A percentile compares a stretch with the other conserved stretches of the same genome.
These are phyloP conservation scores for Cynopterus brachyotis DNA, from an alignment of 2,113 vertebrate genomes.

Conservation along the genomic window DNA sequence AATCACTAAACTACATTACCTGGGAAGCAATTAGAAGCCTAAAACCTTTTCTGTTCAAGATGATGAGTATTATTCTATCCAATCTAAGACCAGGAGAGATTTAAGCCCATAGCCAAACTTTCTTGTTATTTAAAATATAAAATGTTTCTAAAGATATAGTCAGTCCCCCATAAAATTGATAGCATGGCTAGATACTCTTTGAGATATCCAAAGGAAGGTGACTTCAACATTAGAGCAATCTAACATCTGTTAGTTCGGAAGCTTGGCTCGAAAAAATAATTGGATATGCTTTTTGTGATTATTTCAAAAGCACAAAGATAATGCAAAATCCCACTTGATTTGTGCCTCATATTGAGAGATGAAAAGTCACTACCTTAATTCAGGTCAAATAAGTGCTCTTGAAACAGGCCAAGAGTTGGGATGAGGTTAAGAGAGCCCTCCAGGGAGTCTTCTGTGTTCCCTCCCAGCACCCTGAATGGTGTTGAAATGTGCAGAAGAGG, in stretches of 20 bases:
- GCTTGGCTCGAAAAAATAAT: not conserved
- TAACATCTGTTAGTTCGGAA: not conserved
- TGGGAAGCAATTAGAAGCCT: not conserved
- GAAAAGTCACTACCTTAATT: constrained; percentile 38
- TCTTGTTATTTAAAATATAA: not conserved
- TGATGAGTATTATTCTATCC: not conserved
- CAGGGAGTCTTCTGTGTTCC: not conserved
- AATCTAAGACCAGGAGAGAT: not conserved
- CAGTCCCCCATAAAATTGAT: not conserved
- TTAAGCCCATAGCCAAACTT: not conserved
- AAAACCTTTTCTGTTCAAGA: not conserved
- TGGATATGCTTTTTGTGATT: not conserved
- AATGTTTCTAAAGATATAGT: not conserved
- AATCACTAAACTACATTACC: not conserved
- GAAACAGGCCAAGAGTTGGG: not conserved
- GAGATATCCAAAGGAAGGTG: not conserved
- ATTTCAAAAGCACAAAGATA: not conserved
- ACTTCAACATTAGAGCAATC: not conserved
- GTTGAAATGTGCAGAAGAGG: not conserved
- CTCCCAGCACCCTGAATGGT: not conserved
- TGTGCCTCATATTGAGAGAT: constrained; percentile 22
- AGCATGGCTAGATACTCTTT: not conserved
- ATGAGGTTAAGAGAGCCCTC: not conserved
- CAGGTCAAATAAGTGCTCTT: constrained; percentile 8
- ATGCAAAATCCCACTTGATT: not conserved